Evolutionary conservation across 2,797 vertebrate genomes (phyloP).

Genomic region (Carapus acus): DNA sequence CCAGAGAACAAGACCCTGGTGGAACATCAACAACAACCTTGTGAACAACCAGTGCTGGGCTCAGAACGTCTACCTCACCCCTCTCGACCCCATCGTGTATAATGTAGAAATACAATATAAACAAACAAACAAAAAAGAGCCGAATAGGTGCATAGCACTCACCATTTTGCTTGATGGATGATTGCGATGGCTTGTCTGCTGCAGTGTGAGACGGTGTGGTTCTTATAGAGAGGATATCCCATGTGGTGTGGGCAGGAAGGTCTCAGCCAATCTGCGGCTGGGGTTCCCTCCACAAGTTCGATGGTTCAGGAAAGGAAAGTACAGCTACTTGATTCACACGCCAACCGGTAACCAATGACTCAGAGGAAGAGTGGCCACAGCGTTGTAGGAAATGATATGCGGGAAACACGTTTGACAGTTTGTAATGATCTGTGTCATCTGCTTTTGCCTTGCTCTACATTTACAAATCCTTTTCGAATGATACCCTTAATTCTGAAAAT

Average conservation of each 20-base stretch:
- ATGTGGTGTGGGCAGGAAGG: slow-evolving; percentile 27
- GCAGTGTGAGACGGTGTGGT: rapidly evolving
- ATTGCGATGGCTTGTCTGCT: background rate
- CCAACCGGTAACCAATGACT: slow-evolving; percentile 54
- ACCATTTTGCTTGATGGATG: slow-evolving; percentile 29
- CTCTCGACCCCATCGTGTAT: too few relatives aligned
- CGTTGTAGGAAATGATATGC: slow-evolving; percentile 15
- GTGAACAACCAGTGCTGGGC: too few relatives aligned
- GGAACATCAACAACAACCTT: too few relatives aligned
- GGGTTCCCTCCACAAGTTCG: slow-evolving; percentile 42
- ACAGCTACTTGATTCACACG: slow-evolving; percentile 21
- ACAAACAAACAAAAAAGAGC: rapidly evolving
- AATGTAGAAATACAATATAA: background rate
- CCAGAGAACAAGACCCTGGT: too few relatives aligned
- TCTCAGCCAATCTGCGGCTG: slow-evolving; percentile 37
- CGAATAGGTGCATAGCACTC: slow-evolving; percentile 11
- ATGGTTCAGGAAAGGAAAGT: slow-evolving; percentile 57
- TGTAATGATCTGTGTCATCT: background rate
- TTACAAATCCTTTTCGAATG: too few relatives aligned
- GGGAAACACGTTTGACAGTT: background rate
- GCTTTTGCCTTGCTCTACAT: too few relatives aligned
- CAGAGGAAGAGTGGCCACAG: slow-evolving; percentile 14
- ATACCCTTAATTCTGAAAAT: too few relatives aligned
- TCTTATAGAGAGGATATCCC: slow-evolving; percentile 18
- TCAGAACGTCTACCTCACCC: too few relatives aligned